These are phyloP conservation scores for Puma concolor DNA, from an alignment of 2,113 vertebrate species.

Conservation along the genomic window DNA sequence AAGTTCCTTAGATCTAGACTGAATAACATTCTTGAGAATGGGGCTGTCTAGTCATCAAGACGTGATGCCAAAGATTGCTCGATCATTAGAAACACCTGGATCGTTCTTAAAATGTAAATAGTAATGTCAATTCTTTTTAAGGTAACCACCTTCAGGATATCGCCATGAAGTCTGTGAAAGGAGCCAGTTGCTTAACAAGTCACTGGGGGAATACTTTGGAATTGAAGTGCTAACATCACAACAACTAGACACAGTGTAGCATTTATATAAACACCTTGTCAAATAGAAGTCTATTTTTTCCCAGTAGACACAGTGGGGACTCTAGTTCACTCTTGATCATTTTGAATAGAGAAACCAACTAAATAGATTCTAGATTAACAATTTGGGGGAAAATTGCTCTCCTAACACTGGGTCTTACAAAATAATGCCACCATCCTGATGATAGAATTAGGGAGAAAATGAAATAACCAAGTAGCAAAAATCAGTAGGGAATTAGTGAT, in stretches of 20 bases:
- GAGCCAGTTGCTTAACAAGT: conserved; percentile 23
- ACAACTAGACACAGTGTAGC: background rate
- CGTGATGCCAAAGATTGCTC: background rate
- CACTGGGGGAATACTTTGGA: conserved; percentile 37
- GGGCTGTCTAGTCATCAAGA: conserved; percentile 30
- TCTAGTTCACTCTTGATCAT: conserved; percentile 34
- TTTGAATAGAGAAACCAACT: background rate
- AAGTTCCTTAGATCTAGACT: background rate
- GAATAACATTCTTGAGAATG: conserved; percentile 30
- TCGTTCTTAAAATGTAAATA: conserved; percentile 43
- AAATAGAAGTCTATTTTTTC: background rate
- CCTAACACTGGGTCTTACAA: conserved; percentile 52
- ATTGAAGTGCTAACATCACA: conserved; percentile 28
- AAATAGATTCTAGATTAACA: conserved; percentile 37
- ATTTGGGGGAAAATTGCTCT: background rate
- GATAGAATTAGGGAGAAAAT: conserved; percentile 76
- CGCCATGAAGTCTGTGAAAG: conserved; percentile 57
- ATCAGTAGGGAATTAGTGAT: conserved; percentile 78
- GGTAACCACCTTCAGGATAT: conserved; percentile 19
- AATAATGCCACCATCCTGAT: conserved; percentile 58
- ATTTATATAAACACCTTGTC: conserved; percentile 62
- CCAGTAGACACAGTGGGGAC: background rate
- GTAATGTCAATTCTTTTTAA: background rate
- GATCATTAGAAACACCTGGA: background rate
- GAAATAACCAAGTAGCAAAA: conserved; percentile 79